Evolutionary conservation across 2,113 vertebrate species (phyloP).

Genomic region (Eolophus roseicapilla): DNA sequence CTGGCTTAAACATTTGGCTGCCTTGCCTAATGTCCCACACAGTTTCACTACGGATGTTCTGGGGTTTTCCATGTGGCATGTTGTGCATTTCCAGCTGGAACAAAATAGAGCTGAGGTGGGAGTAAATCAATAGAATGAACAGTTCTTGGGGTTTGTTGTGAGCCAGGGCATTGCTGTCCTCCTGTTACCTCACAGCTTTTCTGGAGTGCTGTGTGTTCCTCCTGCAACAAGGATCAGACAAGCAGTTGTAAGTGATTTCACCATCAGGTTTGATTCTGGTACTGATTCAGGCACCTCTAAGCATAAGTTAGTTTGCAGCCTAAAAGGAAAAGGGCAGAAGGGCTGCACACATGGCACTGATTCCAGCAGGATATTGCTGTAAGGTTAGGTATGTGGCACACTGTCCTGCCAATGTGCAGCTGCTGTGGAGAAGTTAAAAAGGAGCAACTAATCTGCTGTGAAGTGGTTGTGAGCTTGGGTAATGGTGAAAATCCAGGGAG

Average conservation of each 20-base stretch:
- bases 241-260: not conserved
- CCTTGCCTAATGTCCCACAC: not conserved
- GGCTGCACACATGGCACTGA: not conserved
- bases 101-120: not conserved
- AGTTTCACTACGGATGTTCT: not conserved
- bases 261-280: not conserved
- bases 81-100: not conserved
- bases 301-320: not conserved
- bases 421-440: not conserved
- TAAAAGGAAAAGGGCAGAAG: not conserved
- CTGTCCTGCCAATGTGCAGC: not conserved
- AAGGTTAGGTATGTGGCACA: not conserved
- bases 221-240: not conserved
- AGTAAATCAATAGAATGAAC: not conserved
- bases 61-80: not conserved
- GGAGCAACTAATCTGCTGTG: not conserved
- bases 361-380: conserved; percentile 44
- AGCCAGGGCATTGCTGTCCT: not conserved
- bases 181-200: not conserved
- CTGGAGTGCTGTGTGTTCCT: not conserved
- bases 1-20: not conserved
- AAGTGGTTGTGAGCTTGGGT: not conserved
- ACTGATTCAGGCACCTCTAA: not conserved
- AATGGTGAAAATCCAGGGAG: not conserved
- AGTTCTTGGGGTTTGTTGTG: not conserved